These are phyloP conservation scores for Kryptopterus vitreolus DNA, from an alignment of 2,797 vertebrate species.

Conservation along the genomic window DNA sequence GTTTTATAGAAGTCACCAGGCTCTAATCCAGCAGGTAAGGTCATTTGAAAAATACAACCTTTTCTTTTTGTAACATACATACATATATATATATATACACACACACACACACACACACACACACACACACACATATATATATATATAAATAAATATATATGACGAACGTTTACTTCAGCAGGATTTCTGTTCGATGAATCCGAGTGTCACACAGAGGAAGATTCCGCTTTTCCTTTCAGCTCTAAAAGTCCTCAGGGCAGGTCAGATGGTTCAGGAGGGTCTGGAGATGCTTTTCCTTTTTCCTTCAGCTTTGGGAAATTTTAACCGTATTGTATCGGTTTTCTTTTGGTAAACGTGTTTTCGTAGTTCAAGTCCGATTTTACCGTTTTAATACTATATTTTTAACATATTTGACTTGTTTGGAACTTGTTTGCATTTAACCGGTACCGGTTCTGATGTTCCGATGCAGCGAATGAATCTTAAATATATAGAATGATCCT, in stretches of 20 bases:
- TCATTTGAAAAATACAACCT: slow-evolving; percentile 19
- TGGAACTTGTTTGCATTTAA: neutral
- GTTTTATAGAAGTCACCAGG: slow-evolving; percentile 65
- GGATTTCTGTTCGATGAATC: slow-evolving; percentile 72
- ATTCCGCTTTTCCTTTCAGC: slow-evolving; percentile 72
- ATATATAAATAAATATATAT: neutral
- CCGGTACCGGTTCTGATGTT: neutral
- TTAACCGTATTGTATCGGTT: slow-evolving; percentile 1
- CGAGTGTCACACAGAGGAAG: slow-evolving; percentile 62
- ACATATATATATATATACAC: neutral
- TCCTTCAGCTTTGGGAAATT: slow-evolving; percentile 70
- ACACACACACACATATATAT: too few relatives aligned
- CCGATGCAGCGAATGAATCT: neutral
- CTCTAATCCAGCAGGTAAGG: slow-evolving; percentile 65
- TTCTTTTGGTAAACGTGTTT: neutral
- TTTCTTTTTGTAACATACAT: neutral
- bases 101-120: too few relatives aligned
- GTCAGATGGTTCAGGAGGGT: slow-evolving; percentile 45
- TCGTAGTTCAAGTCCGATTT: slow-evolving; percentile 15
- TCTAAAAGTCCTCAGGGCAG: slow-evolving; percentile 58
- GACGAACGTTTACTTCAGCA: slow-evolving; percentile 38
- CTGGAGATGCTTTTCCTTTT: slow-evolving; percentile 68
- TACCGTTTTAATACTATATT: neutral
- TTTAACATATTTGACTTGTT: neutral
- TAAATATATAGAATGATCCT: neutral